phyloP scores from a whole-genome alignment of 1,140 invertebrate species.

The Lanistes nyassanus region DNA sequence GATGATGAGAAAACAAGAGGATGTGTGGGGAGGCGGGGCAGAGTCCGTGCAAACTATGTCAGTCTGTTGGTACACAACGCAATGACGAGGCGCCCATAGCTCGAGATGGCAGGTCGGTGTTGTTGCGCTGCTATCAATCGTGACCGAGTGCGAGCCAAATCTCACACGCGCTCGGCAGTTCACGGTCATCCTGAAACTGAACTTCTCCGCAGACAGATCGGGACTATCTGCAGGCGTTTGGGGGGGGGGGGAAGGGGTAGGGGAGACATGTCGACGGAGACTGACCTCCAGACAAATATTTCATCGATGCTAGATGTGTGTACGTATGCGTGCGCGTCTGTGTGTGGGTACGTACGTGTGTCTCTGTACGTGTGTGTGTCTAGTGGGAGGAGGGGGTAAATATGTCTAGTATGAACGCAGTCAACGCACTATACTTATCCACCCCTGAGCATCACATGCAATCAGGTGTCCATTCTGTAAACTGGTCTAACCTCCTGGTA shows the following conservation, averaged over 20 bases:
- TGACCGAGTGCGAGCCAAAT: background rate
- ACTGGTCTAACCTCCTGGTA: background rate
- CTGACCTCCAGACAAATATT: no score
- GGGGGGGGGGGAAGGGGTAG: no score
- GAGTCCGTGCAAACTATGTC: no score
- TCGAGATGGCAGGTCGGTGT: background rate
- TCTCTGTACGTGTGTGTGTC: background rate
- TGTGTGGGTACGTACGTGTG: slow-evolving; percentile 5
- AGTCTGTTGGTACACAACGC: background rate
- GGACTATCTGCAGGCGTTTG: no score
- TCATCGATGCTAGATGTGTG: background rate
- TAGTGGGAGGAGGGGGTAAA: background rate
- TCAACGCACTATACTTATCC: background rate
- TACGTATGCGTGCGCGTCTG: slow-evolving; percentile 6
- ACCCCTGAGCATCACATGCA: background rate
- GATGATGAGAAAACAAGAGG: background rate
- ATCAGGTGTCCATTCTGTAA: no score
- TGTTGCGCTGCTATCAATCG: background rate
- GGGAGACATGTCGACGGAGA: no score
- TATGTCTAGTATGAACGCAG: background rate
- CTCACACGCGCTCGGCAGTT: background rate
- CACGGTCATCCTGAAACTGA: background rate
- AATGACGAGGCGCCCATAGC: background rate
- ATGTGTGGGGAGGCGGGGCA: no score
- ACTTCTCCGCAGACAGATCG: background rate